These are phyloP conservation scores for Agrochola litura DNA, from an alignment of 2,888 invertebrate genomes.

Conservation along the genomic window DNA sequence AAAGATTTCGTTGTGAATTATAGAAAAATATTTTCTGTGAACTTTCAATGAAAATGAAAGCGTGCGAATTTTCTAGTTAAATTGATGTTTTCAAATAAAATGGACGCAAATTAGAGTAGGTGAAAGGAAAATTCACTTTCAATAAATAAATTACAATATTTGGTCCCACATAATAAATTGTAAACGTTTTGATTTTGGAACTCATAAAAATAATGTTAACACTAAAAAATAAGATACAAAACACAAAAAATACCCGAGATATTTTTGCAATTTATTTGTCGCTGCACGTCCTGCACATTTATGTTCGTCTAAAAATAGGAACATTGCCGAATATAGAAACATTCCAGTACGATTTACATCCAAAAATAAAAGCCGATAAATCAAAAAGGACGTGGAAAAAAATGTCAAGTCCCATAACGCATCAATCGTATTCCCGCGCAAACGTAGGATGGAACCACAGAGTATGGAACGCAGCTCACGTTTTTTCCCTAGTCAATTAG, in stretches of 20 bases:
- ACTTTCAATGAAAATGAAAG: conserved; percentile 13
- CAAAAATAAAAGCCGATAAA: conserved; percentile 52
- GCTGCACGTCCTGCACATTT: neutral
- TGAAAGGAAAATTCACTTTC: conserved; percentile 12
- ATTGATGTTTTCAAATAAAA: conserved; percentile 28
- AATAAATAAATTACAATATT: neutral
- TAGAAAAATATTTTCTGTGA: conserved; percentile 31
- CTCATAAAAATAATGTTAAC: neutral
- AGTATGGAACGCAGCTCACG: conserved; percentile 72
- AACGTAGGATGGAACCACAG: conserved; percentile 60
- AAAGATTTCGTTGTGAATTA: conserved; percentile 53
- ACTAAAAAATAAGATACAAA: neutral
- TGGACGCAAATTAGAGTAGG: neutral
- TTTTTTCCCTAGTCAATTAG: conserved; percentile 88
- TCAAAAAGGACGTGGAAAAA: conserved; percentile 57
- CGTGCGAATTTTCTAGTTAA: conserved; percentile 14
- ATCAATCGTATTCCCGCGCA: conserved; percentile 74
- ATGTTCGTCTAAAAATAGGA: conserved; percentile 28
- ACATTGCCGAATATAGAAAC: conserved; percentile 31
- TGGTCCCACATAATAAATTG: neutral
- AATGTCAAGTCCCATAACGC: conserved; percentile 62
- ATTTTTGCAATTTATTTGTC: neutral
- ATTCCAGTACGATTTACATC: conserved; percentile 26
- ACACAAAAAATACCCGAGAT: neutral
- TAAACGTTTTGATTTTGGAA: neutral